These are phyloP conservation scores for Alligator sinensis DNA, from an alignment of 2,113 vertebrate species.

Conservation along the genomic window DNA sequence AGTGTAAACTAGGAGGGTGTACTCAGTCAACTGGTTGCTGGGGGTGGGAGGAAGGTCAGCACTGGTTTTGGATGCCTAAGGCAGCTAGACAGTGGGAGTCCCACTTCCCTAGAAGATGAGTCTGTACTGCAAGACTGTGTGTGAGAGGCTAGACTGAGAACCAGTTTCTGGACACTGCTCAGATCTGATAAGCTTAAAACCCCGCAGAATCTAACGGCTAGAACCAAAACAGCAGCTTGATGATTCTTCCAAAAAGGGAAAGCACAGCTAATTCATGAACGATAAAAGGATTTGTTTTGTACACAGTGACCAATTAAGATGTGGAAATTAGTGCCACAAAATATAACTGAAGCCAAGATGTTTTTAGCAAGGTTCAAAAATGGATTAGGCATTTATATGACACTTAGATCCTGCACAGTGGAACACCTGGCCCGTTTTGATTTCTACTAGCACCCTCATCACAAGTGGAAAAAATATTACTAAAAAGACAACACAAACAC, in stretches of 20 bases:
- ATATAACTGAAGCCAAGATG: not conserved
- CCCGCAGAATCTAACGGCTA: not conserved
- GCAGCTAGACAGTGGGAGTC: no score
- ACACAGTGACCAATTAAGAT: not conserved
- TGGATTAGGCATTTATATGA: not conserved
- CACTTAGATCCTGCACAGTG: not conserved
- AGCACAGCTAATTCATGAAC: not conserved
- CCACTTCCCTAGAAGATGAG: no score
- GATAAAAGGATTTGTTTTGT: not conserved
- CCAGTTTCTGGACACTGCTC: not conserved
- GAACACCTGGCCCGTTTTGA: not conserved
- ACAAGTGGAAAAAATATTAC: not conserved
- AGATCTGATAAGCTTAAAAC: not conserved
- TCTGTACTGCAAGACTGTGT: no score
- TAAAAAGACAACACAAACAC: not conserved
- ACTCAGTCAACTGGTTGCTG: no score
- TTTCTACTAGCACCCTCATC: not conserved
- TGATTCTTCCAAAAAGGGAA: not conserved
- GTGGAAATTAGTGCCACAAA: not conserved
- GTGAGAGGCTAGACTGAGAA: no score
- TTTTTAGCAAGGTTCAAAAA: not conserved
- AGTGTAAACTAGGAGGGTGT: not conserved
- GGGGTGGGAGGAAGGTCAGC: no score
- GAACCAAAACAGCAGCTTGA: not conserved
- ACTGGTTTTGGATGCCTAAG: no score